phyloP scores from a whole-genome alignment of 2,113 vertebrate genomes.

The Triplophysa rosa region DNA sequence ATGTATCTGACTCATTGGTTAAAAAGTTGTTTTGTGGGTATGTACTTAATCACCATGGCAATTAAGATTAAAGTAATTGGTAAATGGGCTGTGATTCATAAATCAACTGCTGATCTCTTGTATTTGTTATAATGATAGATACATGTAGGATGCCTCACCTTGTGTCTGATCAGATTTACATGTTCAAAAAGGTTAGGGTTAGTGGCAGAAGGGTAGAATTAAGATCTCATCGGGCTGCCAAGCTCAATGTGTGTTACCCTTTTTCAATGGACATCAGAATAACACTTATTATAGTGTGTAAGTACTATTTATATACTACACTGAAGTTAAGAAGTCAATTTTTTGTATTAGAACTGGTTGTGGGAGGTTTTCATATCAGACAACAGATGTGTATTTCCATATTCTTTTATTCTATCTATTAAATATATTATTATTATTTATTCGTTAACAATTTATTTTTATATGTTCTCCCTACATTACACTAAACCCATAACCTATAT shows the following conservation, averaged over 20 bases:
- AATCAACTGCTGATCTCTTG: conserved; percentile 18
- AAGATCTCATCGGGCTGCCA: no score
- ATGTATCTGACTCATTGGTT: conserved; percentile 1
- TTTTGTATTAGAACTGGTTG: no score
- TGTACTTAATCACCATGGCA: conserved; percentile 23
- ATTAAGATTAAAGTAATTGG: not conserved
- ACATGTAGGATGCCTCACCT: not conserved
- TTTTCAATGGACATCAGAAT: not conserved
- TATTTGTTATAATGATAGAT: not conserved
- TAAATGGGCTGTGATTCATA: not conserved
- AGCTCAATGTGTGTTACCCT: not conserved
- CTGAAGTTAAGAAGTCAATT: no score
- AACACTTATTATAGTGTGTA: not conserved
- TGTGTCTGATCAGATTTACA: not conserved
- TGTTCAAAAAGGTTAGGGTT: no score
- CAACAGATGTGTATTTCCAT: no score
- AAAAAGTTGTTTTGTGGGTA: not conserved
- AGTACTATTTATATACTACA: no score
- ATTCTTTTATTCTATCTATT: no score
- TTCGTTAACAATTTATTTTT: no score
- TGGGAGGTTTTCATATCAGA: no score
- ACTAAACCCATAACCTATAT: no score
- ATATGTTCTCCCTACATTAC: no score
- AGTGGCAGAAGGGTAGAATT: not conserved
- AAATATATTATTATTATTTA: no score